Base-by-base conservation (phyloP, 1,140 invertebrate genomes). In the Leguminivora glycinivorella region DNA sequence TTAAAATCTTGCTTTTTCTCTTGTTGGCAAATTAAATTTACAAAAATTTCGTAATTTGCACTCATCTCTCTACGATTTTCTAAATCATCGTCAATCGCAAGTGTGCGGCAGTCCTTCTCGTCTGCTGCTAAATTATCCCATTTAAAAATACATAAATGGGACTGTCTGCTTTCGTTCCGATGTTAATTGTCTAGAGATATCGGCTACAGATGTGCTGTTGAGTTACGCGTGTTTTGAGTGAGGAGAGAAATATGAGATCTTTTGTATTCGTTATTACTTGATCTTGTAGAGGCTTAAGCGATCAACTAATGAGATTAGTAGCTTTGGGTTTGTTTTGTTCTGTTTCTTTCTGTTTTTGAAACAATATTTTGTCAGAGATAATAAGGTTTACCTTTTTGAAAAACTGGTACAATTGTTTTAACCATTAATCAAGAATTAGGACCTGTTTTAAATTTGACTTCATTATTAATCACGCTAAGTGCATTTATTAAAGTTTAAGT, bases 141-240 rank as follows among this genome's bases (percentile, higher is more conserved):
- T 85, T 85, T 85, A 87, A 85, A 87, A 85, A 88, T 85, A 88
- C 84, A 77, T 80, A 83, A 80, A 81, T 76, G 78, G 76, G 71
- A 71, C 75, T 83, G 84, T 85, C 85, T 81, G 78, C 68, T 81
- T 73, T 72, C 72, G 78, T 85, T 72, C 74, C 76, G 82, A 80
- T 81, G 81, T 90, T 91, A 91, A 91, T 91, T 91, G 88, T 89
- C 81, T 79, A 85, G 80, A 88, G 86, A 89, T 85, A 91, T 88
- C 74, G 83, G 76, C 80, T 90, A 83, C 89, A 90, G 83, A 90
- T 91, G 89, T 86, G 72, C 79, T 69, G 75, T 77, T 88, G 82
- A 88, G 82, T 88, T 88, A 81, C 77, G 34, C 75, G 71, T 80
- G 80, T 84, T 81, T 79, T 67, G 67, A 77, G 77, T 80, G 85